Evolutionary conservation across 92 coral and sea anemone species (phyloP).

Genomic region (Scolanthus callimorphus): DNA sequence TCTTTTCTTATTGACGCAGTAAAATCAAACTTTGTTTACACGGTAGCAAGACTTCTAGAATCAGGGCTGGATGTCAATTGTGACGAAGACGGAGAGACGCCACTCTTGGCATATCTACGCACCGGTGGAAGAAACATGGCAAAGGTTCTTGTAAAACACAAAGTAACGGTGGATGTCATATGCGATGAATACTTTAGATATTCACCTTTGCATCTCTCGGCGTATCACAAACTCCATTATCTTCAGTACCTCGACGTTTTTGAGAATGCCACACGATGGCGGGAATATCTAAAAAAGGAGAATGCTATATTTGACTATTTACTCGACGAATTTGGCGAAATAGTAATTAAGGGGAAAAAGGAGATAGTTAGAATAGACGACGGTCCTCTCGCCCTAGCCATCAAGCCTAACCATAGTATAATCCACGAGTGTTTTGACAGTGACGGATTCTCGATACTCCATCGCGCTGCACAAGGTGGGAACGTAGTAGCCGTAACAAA

Average conservation of each 20-base stretch:
- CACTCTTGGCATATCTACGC: slow-evolving; percentile 39
- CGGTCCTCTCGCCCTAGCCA: slow-evolving; percentile 22
- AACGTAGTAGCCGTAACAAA: slow-evolving; percentile 32
- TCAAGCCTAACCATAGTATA: slow-evolving; percentile 16
- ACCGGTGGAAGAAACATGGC: slow-evolving; percentile 47
- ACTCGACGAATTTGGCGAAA: slow-evolving; percentile 28
- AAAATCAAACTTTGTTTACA: neutral
- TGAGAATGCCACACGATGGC: neutral
- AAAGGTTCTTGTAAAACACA: slow-evolving; percentile 29
- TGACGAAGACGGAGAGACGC: slow-evolving; percentile 10
- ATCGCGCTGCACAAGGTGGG: slow-evolving; percentile 77
- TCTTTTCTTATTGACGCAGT: neutral
- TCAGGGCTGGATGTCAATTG: neutral
- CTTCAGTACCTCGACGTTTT: slow-evolving; percentile 18
- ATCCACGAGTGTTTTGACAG: slow-evolving; percentile 56
- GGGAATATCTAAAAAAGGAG: neutral
- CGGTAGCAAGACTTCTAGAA: neutral
- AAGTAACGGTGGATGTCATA: slow-evolving; percentile 23
- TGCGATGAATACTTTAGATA: slow-evolving; percentile 35
- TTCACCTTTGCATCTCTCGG: slow-evolving; percentile 63
- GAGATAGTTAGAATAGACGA: slow-evolving; percentile 1
- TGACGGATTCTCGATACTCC: slow-evolving; percentile 63
- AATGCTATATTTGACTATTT: slow-evolving; percentile 34
- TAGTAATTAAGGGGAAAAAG: neutral
- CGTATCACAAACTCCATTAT: slow-evolving; percentile 30